Conservation (phyloP, 2,113 vertebrate species). For the Paraplagusia blochii region DNA sequence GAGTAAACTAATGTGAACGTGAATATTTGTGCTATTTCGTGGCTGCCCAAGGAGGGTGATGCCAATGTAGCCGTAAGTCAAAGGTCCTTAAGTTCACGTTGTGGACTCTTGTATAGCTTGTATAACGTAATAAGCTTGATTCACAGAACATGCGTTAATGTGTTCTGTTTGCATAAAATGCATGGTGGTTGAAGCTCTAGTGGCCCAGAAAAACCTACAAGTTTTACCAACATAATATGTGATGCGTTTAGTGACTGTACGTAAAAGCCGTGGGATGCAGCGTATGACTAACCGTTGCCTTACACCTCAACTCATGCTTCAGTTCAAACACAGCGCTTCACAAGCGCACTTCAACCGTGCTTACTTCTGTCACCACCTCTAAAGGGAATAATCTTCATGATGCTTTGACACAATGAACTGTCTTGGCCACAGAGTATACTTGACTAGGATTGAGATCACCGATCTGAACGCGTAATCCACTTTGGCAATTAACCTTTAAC, state of each 20-base stretch:
- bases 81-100: slow-evolving; percentile 35
- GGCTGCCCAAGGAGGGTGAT: too few relatives aligned
- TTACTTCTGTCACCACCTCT: slow-evolving; percentile 6
- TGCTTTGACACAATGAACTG: slow-evolving; percentile 50
- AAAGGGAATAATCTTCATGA: slow-evolving; percentile 2
- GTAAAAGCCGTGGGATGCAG: slow-evolving; percentile 9
- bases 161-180: neutral
- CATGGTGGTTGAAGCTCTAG: neutral
- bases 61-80: slow-evolving; percentile 37
- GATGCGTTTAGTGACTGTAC: slow-evolving; percentile 4
- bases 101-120: too few relatives aligned
- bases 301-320: slow-evolving; percentile 9
- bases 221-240: neutral
- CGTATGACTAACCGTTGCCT: neutral
- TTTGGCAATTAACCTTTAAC: slow-evolving; percentile 77
- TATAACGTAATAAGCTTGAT: too few relatives aligned
- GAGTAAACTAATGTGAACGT: neutral
- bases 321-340: slow-evolving; percentile 16
- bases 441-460: slow-evolving; percentile 66
- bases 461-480: slow-evolving; percentile 75
- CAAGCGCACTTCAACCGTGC: slow-evolving; percentile 34
- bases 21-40: too few relatives aligned
- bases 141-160: neutral
- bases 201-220: neutral
- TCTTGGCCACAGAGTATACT: slow-evolving; percentile 38